These are phyloP conservation scores for Callimorpha dominula DNA, from an alignment of 2,888 invertebrate genomes.

Conservation along the genomic window DNA sequence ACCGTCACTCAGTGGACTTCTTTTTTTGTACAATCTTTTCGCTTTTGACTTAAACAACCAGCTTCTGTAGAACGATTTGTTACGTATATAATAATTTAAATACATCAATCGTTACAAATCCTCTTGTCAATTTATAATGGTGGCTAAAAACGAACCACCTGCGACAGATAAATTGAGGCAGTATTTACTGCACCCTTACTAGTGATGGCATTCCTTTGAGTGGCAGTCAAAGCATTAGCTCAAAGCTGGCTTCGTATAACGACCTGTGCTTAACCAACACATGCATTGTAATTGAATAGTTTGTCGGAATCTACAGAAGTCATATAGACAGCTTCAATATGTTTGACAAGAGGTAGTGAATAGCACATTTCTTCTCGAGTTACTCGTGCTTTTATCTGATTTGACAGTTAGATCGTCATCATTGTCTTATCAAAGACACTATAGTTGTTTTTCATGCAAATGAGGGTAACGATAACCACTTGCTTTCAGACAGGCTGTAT, in stretches of 20 bases:
- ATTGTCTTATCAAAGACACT: neutral
- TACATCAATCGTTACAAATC: constrained; percentile 5
- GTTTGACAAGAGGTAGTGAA: neutral
- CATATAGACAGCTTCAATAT: neutral
- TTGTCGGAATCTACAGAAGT: neutral
- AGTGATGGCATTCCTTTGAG: neutral
- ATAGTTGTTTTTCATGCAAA: no score
- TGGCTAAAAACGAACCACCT: neutral
- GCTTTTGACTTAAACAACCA: constrained; percentile 32
- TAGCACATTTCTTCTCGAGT: no score
- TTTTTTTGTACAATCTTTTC: neutral
- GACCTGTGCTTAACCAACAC: neutral
- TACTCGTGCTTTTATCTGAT: neutral
- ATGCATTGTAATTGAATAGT: neutral
- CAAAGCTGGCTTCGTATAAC: neutral
- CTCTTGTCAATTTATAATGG: neutral
- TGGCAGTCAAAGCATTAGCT: neutral
- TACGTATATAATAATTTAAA: constrained; percentile 27
- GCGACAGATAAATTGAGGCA: neutral
- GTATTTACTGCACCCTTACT: neutral
- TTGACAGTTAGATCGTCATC: neutral
- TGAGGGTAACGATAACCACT: no score
- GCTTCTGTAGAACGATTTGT: constrained; percentile 63
- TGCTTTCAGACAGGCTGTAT: no score
- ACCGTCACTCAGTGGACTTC: no score